These are phyloP conservation scores for Esperia sulphurella DNA, from an alignment of 2,888 invertebrate species.

Conservation along the genomic window DNA sequence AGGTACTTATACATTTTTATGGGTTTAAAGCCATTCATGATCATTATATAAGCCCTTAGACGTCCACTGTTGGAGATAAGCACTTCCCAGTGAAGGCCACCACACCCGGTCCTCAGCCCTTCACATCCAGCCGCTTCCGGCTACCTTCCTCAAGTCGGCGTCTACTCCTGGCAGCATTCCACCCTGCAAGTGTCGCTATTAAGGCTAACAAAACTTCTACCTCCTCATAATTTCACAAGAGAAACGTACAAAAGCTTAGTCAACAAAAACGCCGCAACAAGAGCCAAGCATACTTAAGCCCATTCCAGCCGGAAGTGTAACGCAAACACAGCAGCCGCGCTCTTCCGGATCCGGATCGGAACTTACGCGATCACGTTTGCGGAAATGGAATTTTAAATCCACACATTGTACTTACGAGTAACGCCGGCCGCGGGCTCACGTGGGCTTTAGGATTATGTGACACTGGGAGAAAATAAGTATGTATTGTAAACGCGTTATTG, in stretches of 20 bases:
- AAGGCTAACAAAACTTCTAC: not conserved
- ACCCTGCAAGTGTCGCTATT: too few species aligned
- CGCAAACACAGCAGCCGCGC: constrained; percentile 18
- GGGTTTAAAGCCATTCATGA: too few species aligned
- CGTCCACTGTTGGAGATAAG: too few species aligned
- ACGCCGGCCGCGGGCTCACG: constrained; percentile 15
- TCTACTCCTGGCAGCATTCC: too few species aligned
- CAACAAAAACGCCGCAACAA: constrained; percentile 3
- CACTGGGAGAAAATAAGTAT: not conserved
- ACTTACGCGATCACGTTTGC: constrained; percentile 57
- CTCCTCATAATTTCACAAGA: not conserved
- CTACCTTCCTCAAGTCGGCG: too few species aligned
- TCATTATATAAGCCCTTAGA: too few species aligned
- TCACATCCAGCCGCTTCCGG: too few species aligned
- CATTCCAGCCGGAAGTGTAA: constrained; percentile 13
- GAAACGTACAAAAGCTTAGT: not conserved
- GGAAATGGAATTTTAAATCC: constrained; percentile 75
- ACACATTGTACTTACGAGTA: constrained; percentile 58
- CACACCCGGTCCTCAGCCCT: too few species aligned
- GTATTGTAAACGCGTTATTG: too few species aligned
- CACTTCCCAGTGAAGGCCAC: too few species aligned
- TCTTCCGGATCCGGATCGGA: constrained; percentile 50
- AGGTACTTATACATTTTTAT: too few species aligned
- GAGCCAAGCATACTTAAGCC: constrained; percentile 10
- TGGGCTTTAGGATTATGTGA: not conserved